Base-by-base conservation (phyloP, 1,140 invertebrate genomes). In the Procambarus virginalis region DNA sequence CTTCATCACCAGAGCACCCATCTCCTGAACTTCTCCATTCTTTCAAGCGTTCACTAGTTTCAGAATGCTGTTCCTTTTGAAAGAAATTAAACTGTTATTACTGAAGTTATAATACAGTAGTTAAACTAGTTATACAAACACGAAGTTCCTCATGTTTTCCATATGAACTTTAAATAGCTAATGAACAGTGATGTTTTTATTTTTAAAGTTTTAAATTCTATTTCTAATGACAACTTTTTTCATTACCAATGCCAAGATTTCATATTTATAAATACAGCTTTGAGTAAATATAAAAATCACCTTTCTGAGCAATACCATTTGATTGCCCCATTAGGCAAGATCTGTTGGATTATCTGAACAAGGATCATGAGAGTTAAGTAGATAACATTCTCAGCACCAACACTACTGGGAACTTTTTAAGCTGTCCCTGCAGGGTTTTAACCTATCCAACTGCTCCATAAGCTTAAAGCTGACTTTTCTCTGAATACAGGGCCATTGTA, bases 1-100 rank as follows among this genome's bases (percentile, higher is more conserved):
- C 88, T 73, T 89, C 88, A 82, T 89, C 88, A 46, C 88, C 88
- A 1, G 81, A 89, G 64, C 88, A 89, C 49, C 88, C 88, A 70
- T 89, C 88, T 68, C 81, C 88, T 22, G 88, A 83, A 9, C 68
- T 83, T 46, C 88, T 55, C 88, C 88, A 89, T 68, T 89, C 86
- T 70, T 80, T 83, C 60, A 89, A 77, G 14, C 81, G 81, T 51
- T 89, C 88, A 55, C 75, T 89, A 46, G 88, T 89, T 78, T 89
- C 88, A 46, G 88, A 78, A 22, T 89, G 88, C 84, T 89, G 88
- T 76, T 89, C 88, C 88, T 89, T 76, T 73, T 73, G 68, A 34
- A 73, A 20, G 8, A 73, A 73, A 9, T 73, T 34, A 73, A 3
- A 73, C 10, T 20, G 8, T 20, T 34, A 20, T 73, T 73, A 73